Evolutionary conservation across 2,888 invertebrate species (phyloP).

Genomic region (Formica aserva): DNA sequence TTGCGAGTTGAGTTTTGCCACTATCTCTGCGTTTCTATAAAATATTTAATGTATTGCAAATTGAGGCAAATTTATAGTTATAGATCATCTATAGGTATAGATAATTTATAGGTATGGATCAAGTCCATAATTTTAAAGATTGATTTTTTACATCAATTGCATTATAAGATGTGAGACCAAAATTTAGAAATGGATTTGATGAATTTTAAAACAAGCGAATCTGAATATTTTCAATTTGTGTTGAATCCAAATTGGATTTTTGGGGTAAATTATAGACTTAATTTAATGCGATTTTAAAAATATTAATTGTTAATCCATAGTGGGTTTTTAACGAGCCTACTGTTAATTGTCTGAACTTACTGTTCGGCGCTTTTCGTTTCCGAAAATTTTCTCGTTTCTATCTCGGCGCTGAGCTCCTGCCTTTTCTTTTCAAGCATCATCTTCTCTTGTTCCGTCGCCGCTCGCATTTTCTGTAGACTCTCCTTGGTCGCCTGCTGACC

Average conservation of each 20-base stretch:
- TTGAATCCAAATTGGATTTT: not conserved
- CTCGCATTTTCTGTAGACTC: conserved; percentile 90
- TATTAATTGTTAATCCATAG: not conserved
- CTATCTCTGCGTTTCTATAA: conserved; percentile 90
- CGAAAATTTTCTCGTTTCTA: conserved; percentile 92
- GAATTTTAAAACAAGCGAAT: not conserved
- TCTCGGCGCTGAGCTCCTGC: conserved; percentile 89
- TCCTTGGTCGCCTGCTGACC: conserved; percentile 91
- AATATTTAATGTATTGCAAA: not conserved
- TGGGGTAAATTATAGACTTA: not conserved
- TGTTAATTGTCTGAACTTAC: conserved; percentile 86
- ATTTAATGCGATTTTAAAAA: not conserved
- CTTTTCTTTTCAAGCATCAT: conserved; percentile 89
- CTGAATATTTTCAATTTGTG: not conserved
- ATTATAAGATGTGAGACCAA: not conserved
- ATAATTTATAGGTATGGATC: not conserved
- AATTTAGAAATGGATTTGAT: not conserved
- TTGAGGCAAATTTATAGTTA: not conserved
- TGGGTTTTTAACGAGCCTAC: not conserved
- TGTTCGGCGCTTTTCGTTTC: conserved; percentile 93
- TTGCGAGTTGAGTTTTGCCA: conserved; percentile 88
- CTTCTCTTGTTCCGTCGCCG: conserved; percentile 92
- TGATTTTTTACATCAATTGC: not conserved
- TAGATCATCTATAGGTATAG: not conserved
- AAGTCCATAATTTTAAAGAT: not conserved